Base-by-base conservation (phyloP, 1,140 invertebrate species). In the Drosophila parabipectinata region DNA sequence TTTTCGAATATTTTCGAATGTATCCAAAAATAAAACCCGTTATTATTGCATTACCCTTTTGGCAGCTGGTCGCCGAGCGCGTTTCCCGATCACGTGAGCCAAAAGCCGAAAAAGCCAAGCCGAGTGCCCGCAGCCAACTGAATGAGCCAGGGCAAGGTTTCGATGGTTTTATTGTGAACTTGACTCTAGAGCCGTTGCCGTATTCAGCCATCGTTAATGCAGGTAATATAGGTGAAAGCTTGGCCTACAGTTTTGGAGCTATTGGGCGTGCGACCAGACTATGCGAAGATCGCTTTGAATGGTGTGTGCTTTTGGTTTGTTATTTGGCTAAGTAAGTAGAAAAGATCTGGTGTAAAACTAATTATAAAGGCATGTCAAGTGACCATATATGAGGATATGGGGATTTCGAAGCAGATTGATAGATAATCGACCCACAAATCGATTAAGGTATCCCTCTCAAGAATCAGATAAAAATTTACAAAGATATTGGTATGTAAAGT, bases 101-200 rank as follows among this genome's bases (percentile, higher is more conserved):
- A 39, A 52, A 52, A 32, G 9, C 18, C 3, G n/a, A 14, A 32
- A 24, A 34, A 44, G 60, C 63, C 67, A 50, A 56, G 41, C 34
- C 67, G 67, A 71, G 64, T 48, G 77, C 61, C 68, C 85, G 63
- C 74, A 87, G 68, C 53, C 67, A 77, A 84, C 81, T 84, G 78
- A 84, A 44, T 60, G 56, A 73, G 68, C 73, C 82, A 77, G 79
- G 73, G 77, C 81, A 66, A 68, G 62, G 57, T 76, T 81, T 60
- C 44, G 58, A 87, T 72, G 74, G 73, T 85, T 85, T 85, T 87
- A 82, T 87, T 68, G 34, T 76, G 73, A 87, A 87, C 81, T 87
- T 87, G 82, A 87, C 64, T 87, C 66, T 57, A 52, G 30, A 45
- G 47, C 53, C 28, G 39, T 15, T 53, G 54, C 28, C 39, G 67